These are phyloP conservation scores for Vollenhovia emeryi DNA, from an alignment of 1,140 invertebrate species.

Conservation along the genomic window DNA sequence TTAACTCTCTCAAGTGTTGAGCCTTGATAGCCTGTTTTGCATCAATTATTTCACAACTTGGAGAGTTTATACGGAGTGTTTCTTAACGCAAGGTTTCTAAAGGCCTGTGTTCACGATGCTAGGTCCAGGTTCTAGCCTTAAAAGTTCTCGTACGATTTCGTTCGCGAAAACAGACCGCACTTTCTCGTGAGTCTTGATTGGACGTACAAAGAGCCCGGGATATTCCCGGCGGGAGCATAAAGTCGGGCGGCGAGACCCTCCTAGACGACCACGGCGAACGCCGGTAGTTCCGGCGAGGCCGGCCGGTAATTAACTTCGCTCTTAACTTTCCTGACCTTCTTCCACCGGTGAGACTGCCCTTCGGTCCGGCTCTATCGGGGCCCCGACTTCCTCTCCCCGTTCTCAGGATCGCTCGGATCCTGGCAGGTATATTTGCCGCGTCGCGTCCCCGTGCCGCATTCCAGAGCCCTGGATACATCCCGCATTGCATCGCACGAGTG, in stretches of 20 bases:
- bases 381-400: conserved; percentile 3
- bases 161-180: not conserved
- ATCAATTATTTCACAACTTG: not conserved
- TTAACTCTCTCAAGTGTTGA: not conserved
- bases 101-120: too few relatives aligned
- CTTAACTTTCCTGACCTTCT: conserved; percentile 50
- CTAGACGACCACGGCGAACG: conserved; percentile 14
- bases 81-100: not conserved
- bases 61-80: not conserved
- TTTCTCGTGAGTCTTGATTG: not conserved
- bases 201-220: not conserved
- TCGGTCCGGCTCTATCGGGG: conserved; percentile 32
- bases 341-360: not conserved
- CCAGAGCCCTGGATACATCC: conserved; percentile 61
- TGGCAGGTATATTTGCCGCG: conserved; percentile 60
- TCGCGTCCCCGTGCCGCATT: conserved; percentile 51
- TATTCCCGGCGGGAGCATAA: not conserved
- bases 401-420: conserved; percentile 54
- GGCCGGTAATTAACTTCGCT: conserved; percentile 58
- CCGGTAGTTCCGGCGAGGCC: conserved; percentile 34
- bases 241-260: conserved; percentile 8
- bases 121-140: too few relatives aligned
- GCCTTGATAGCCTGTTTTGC: not conserved
- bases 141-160: not conserved
- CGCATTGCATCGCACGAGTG: conserved; percentile 63